Evolutionary conservation across 2,797 vertebrate genomes (phyloP).

Genomic region (Pteronotus mesoamericanus): DNA sequence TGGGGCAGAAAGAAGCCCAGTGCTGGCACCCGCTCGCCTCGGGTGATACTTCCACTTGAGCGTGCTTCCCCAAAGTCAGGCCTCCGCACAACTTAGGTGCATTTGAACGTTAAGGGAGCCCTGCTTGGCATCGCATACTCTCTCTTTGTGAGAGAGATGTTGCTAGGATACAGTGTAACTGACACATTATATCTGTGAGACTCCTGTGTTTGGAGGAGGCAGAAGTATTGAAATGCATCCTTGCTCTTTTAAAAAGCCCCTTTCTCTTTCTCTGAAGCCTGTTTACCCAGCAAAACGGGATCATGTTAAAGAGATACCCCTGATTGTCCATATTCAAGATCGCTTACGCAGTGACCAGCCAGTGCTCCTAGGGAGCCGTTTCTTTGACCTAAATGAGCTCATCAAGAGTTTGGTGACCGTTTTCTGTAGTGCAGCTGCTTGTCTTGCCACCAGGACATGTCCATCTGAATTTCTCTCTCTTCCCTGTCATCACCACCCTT

Average conservation of each 20-base stretch:
- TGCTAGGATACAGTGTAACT: conserved; percentile 79
- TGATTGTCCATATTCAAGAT: conserved; percentile 28
- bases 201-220: conserved; percentile 66
- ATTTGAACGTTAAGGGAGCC: not conserved
- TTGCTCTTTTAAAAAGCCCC: conserved; percentile 67
- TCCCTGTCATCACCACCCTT: not conserved
- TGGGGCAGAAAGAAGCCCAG: not conserved
- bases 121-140: conserved; percentile 33
- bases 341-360: not conserved
- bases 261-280: conserved; percentile 75
- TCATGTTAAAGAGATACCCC: conserved; percentile 59
- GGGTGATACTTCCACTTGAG: not conserved
- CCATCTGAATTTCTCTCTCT: not conserved
- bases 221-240: conserved; percentile 68
- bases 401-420: not conserved
- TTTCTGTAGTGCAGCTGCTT: not conserved
- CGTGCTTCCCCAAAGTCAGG: conserved; percentile 36
- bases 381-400: not conserved
- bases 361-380: not conserved
- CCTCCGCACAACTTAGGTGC: not conserved
- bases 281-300: conserved; percentile 70
- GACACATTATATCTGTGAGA: conserved; percentile 54
- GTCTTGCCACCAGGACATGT: not conserved
- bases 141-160: conserved; percentile 74
- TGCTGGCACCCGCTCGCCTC: not conserved